phyloP scores from a whole-genome alignment of 2,888 invertebrate genomes.

The Rotaria macrura region DNA sequence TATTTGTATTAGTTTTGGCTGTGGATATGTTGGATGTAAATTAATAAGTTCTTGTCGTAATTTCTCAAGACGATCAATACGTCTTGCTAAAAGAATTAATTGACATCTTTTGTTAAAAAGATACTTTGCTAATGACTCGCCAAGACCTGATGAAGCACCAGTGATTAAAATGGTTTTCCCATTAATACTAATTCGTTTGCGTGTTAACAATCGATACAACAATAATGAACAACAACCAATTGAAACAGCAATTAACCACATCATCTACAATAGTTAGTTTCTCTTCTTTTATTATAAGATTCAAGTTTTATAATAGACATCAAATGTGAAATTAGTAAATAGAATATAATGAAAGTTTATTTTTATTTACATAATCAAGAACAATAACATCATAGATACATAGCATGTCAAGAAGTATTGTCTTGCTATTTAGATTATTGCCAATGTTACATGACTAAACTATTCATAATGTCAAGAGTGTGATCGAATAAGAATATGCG shows the following conservation, averaged over 20 bases:
- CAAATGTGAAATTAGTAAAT: neutral
- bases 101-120: constrained; percentile 6
- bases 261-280: neutral
- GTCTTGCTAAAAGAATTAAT: constrained; percentile 10
- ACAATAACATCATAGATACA: neutral
- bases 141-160: constrained; percentile 9
- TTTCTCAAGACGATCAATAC: neutral
- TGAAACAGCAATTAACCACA: neutral
- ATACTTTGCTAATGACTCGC: neutral
- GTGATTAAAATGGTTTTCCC: constrained; percentile 15
- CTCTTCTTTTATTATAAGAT: neutral
- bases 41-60: neutral
- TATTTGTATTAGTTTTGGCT: neutral
- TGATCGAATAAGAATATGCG: constrained; percentile 50
- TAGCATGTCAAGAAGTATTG: neutral
- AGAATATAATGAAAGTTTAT: neutral
- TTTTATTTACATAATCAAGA: neutral
- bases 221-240: neutral
- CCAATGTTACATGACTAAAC: constrained; percentile 28
- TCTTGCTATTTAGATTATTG: constrained; percentile 12
- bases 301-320: no score
- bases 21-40: neutral
- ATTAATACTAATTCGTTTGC: neutral
- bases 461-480: constrained; percentile 42
- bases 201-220: neutral